Percentiles rank a stretch among this genome's conserved stretches.
These are phyloP conservation scores for Sterrhoptilus dennistouni DNA, from an alignment of 2,113 vertebrate genomes.

Conservation along the genomic window DNA sequence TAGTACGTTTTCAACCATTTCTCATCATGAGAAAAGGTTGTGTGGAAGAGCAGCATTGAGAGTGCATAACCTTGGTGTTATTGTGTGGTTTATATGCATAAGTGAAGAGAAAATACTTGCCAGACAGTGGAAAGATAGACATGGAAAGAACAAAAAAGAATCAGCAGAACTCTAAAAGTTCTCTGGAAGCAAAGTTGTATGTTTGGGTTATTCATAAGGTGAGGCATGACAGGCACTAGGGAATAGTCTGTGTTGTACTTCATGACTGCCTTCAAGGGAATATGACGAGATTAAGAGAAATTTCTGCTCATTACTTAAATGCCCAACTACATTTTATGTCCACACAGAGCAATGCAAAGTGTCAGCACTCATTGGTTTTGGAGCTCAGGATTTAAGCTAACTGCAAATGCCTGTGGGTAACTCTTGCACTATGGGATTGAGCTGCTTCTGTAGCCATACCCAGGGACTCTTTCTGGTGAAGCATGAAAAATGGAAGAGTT, in stretches of 20 bases:
- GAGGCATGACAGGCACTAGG: neutral
- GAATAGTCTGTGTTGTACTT: neutral
- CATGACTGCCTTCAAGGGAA: neutral
- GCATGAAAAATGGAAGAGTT: neutral
- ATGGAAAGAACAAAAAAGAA: neutral
- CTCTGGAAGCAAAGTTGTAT: neutral
- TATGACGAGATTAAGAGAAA: neutral
- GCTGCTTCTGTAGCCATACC: neutral
- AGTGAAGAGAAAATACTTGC: neutral
- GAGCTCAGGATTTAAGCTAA: neutral
- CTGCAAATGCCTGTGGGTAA: neutral
- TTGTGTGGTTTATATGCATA: neutral
- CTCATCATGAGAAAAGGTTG: neutral
- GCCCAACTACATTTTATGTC: neutral
- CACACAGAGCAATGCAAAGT: rapidly evolving
- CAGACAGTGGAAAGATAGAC: neutral
- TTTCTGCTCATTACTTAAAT: neutral
- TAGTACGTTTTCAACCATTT: neutral
- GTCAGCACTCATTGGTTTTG: neutral
- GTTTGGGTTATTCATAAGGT: neutral
- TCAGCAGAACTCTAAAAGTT: neutral
- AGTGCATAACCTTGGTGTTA: neutral
- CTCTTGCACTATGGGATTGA: neutral
- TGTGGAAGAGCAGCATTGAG: neutral
- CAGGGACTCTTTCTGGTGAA: neutral